Base-by-base conservation (phyloP, 2,888 invertebrate genomes). In the Caenorhabditis zanzibari region DNA sequence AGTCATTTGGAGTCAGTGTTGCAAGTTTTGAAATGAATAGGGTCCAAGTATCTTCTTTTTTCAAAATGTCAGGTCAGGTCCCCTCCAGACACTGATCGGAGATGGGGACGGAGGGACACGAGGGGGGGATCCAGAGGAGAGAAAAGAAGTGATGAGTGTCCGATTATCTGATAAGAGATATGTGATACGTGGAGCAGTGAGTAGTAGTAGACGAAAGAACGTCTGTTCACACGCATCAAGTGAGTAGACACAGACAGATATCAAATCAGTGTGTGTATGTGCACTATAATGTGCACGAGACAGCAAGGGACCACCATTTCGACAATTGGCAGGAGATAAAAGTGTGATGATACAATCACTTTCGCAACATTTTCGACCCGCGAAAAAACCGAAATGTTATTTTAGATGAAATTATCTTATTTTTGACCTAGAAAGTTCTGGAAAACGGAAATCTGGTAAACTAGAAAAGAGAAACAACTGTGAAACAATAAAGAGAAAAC, bases 1-100 rank as follows among this genome's bases (percentile, higher is more conserved):
- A 38, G 58, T 61, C 77, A 77, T 77, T 47, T 49, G 49, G 49
- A 49, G 59, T 61, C 35, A 52, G 41, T 77, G 69, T 77, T 77
- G 77, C 77, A 77, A 76, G 59, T 68, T 77, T 71, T 44, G 28
- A 52, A 66, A 49, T 44, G 58, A 59, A 63, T 69, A 54, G 9
- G n/a, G 38, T 61, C 52, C 52, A 52, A 61, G 54, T 77, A 77
- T 71, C 77, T 77, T 77, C 77, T 77, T 77, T 77, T 77, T 77
- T 77, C 77, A 63, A 66, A 77, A 77, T 69, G 77, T 77, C 77
- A 69, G 71, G 69, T 77, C 71, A 69, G 59, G 71, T 59, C 66
- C 32, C 52, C 35, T 19, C 47, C 47, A 47, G 47, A 66, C 49
- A 66, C 66, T n/a, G 47, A 35, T 32, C 22, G n/a, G 47, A 47